These are phyloP conservation scores for Porites rus DNA, from an alignment of 92 coral and sea anemone genomes.

Conservation along the genomic window DNA sequence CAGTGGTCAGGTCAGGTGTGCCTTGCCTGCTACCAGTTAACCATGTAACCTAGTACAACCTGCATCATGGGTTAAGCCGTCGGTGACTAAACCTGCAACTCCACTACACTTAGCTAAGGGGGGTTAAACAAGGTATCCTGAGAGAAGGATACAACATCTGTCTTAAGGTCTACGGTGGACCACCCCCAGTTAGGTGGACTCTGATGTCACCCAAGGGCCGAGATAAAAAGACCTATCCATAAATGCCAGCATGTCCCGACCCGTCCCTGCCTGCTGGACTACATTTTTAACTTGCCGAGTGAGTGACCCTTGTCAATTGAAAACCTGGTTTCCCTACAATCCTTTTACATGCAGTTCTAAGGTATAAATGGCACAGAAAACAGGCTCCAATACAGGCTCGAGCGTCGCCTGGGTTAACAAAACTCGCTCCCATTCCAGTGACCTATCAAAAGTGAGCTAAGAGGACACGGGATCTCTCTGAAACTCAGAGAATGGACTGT, in stretches of 20 bases:
- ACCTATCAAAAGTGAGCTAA: background rate
- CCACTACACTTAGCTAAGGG: too few species aligned
- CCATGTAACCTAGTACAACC: too few species aligned
- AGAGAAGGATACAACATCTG: too few species aligned
- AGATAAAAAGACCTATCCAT: background rate
- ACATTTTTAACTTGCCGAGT: background rate
- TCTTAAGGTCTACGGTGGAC: background rate
- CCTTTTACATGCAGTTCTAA: constrained; percentile 4
- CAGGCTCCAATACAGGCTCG: background rate
- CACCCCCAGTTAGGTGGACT: background rate
- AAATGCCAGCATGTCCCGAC: background rate
- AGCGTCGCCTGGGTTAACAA: constrained; percentile 11
- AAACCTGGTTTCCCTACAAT: background rate
- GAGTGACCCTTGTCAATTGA: background rate
- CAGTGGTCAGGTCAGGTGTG: too few species aligned
- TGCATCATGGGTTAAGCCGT: too few species aligned
- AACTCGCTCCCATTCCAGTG: background rate
- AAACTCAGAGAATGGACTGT: too few species aligned
- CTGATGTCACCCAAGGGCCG: background rate
- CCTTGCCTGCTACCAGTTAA: too few species aligned
- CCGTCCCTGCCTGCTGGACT: background rate
- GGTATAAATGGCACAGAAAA: background rate
- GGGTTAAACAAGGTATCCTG: too few species aligned
- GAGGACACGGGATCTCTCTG: background rate
- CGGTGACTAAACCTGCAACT: too few species aligned